Base-by-base conservation (phyloP, 1,140 invertebrate species). In the Megalonaias nervosa region DNA sequence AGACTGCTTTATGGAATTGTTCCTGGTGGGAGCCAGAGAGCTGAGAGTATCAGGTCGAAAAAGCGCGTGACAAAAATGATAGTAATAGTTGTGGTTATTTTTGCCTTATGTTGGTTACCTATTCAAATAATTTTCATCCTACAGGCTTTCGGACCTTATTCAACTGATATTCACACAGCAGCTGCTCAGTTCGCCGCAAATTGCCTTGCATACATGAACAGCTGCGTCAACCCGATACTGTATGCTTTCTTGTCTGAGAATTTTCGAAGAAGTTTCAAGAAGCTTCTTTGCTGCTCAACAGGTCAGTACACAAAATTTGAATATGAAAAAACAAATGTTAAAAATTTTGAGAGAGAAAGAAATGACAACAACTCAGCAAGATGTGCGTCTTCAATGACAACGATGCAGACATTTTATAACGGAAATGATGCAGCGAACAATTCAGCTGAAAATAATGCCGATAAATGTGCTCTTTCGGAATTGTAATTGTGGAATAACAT, bases 21-120 rank as follows among this genome's bases (percentile, higher is more conserved):
- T 38, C 95, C 95, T 1, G 95, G 94, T 26, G 94, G 94, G 13
- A 93, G 93, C 80, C 92, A 93, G 57, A 94, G 93, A 56, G 93
- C 93, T 2, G 94, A 95, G 85, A 94, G 93, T 68, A 91, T 96
- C 66, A 93, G 96, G 82, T 96, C 96, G 55, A 97, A 97, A 90
- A 95, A 95, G 89, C 93, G 97, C 77, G 97, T 98, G 1, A 99
- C 97, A 1, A 92, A 96, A 77, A 95, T 99, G 94, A 96, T 99
- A 13, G 93, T 98, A 59, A 95, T 97, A 26, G 97, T 99, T 19
- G 96, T 99, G 0, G 94, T 96, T 26, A 97, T 97, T 56, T 99
- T 99, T 89, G 97, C 97, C 15, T 92, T 98, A 58, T 98, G 97
- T 91, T 99, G 98, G 98, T 94, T 95, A 83, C 97, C 97, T 2